Evolutionary conservation across 2,797 vertebrate species (phyloP).

Genomic region (Cossypha heuglini): DNA sequence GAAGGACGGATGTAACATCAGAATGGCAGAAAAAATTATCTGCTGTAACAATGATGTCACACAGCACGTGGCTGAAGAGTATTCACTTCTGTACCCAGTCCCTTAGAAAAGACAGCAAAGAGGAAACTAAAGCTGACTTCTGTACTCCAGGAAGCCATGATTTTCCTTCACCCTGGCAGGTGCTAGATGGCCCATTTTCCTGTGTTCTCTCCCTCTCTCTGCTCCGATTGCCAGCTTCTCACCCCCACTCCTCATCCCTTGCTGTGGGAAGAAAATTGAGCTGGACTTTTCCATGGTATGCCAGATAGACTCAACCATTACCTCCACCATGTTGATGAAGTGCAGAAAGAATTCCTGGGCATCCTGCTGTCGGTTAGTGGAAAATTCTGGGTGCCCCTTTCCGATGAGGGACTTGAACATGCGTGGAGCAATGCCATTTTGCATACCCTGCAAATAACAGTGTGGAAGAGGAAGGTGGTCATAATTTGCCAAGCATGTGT

Average conservation of each 20-base stretch:
- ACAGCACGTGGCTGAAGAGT: neutral
- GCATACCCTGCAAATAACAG: slow-evolving; percentile 83
- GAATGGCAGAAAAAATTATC: neutral
- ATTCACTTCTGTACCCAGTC: neutral
- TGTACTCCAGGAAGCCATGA: neutral
- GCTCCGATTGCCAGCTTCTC: neutral
- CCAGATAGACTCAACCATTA: slow-evolving; percentile 55
- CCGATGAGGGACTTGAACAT: slow-evolving; percentile 98
- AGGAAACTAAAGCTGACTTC: neutral
- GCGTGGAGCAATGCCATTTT: slow-evolving; percentile 91
- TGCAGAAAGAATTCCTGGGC: slow-evolving; percentile 98
- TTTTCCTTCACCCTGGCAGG: neutral
- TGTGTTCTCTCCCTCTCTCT: neutral
- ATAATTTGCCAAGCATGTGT: neutral
- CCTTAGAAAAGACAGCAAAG: neutral
- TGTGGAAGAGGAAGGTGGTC: neutral
- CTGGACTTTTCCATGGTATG: neutral
- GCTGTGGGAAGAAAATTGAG: neutral
- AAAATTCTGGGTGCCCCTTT: slow-evolving; percentile 95
- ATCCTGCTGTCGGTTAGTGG: slow-evolving; percentile 97
- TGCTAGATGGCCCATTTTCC: neutral
- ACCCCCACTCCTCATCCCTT: neutral
- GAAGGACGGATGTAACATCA: neutral
- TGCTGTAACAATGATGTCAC: neutral
- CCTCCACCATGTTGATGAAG: slow-evolving; percentile 99